Conservation (phyloP, 2,888 invertebrate species). For the Epinotia ramella region DNA sequence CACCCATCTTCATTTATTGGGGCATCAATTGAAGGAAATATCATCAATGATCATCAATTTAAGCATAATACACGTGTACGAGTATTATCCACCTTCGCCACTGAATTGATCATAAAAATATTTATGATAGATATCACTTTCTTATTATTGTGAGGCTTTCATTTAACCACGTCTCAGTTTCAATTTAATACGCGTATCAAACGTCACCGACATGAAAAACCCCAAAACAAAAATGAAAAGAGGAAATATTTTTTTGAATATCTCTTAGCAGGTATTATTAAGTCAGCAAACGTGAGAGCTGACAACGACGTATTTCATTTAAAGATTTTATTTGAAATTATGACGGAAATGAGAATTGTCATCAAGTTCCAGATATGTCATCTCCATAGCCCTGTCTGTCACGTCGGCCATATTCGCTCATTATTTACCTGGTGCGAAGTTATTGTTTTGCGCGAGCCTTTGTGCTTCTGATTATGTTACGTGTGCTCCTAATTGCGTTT, state of each 20-base stretch:
- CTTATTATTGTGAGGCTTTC: background rate
- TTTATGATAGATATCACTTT: background rate
- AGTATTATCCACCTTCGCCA: background rate
- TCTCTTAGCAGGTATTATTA: constrained; percentile 44
- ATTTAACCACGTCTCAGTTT: constrained; percentile 16
- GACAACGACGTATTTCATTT: constrained; percentile 54
- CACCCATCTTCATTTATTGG: too few species aligned
- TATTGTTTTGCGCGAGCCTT: constrained; percentile 36
- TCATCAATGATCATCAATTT: too few species aligned
- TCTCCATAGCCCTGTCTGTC: constrained; percentile 27
- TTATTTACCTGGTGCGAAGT: constrained; percentile 38
- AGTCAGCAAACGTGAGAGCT: constrained; percentile 48
- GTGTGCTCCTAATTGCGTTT: constrained; percentile 6
- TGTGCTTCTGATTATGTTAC: constrained; percentile 23
- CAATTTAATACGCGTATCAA: constrained; percentile 39
- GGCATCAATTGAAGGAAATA: too few species aligned
- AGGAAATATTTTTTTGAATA: constrained; percentile 41
- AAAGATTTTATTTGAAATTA: constrained; percentile 56
- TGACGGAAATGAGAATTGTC: constrained; percentile 65
- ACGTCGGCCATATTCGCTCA: constrained; percentile 30
- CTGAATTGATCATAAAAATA: background rate
- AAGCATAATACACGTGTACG: background rate
- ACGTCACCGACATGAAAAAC: constrained; percentile 34
- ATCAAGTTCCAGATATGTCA: constrained; percentile 49
- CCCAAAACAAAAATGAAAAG: constrained; percentile 37